Conservation (phyloP, 2,113 vertebrate genomes). For the Apistogramma diplotaenia region DNA sequence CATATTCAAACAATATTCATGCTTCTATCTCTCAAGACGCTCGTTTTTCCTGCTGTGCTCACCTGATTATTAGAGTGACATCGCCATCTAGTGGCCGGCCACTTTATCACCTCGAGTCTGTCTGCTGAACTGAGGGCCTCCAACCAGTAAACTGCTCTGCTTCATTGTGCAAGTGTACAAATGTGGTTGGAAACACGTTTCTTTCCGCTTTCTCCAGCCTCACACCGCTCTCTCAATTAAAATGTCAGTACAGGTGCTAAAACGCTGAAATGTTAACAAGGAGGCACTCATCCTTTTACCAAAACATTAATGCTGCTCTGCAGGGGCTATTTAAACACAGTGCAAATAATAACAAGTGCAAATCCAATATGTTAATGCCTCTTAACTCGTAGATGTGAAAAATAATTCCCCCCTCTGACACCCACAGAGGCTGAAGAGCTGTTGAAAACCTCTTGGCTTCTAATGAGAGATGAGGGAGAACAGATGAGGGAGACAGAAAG, state of each 20-base stretch:
- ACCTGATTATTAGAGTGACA: not conserved
- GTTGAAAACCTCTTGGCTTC: not conserved
- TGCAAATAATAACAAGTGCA: constrained; percentile 8
- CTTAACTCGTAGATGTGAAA: constrained; percentile 10
- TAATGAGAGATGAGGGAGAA: constrained; percentile 12
- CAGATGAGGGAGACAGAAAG: not conserved
- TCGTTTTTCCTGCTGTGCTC: not conserved
- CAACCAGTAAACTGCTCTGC: not conserved
- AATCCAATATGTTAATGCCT: constrained; percentile 22
- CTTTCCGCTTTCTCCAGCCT: not conserved
- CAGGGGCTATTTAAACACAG: not conserved
- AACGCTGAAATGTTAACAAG: not conserved
- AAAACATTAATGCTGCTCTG: not conserved
- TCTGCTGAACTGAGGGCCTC: not conserved
- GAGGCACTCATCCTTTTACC: not conserved
- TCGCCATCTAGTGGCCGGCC: constrained; percentile 69
- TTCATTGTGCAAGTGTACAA: not conserved
- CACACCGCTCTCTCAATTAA: not conserved
- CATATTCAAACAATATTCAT: not conserved
- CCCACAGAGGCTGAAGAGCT: not conserved
- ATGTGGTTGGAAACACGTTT: not conserved
- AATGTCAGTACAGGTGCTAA: not conserved
- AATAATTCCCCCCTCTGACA: not conserved
- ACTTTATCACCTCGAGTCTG: not conserved
- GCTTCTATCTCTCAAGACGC: not conserved